These are phyloP conservation scores for Cassiopea xamachana DNA, from an alignment of 30 jellyfish, hydroid and myxozoan species.

Conservation along the genomic window DNA sequence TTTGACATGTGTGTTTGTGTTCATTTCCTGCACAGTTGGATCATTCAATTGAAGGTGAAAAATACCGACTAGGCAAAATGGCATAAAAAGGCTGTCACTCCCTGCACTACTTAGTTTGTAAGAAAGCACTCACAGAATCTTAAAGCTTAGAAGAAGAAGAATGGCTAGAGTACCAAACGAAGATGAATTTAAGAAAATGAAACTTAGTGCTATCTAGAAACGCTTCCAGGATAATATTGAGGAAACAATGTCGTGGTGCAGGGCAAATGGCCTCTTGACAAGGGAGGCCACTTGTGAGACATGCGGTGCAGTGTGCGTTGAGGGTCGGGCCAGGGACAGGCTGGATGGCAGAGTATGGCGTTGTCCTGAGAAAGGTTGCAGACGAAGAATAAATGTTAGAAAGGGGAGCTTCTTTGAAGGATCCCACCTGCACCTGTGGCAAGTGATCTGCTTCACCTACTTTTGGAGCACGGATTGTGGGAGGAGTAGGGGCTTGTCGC, in stretches of 20 bases:
- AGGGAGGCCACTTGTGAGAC: background rate
- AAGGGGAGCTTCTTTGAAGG: conserved; percentile 22
- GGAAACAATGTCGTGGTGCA: background rate
- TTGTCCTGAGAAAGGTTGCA: background rate
- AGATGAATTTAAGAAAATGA: background rate
- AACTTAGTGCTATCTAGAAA: background rate
- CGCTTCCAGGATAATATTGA: background rate
- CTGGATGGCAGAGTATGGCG: background rate
- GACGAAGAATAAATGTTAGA: background rate
- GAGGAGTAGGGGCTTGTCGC: background rate
- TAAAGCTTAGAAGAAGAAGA: background rate
- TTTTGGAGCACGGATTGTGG: background rate
- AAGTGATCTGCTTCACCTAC: background rate
- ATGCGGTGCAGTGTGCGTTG: background rate
- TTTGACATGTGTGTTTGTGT: no score
- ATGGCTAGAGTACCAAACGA: background rate
- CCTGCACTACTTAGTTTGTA: no score
- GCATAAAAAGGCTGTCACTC: no score
- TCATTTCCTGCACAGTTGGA: no score
- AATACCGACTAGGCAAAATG: no score
- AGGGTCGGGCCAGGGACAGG: background rate
- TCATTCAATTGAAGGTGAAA: no score
- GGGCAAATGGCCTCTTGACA: background rate
- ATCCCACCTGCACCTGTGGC: conserved; percentile 15
- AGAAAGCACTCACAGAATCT: no score